Base-by-base conservation (phyloP, 2,888 invertebrate species). In the Brassicogethes aeneus region DNA sequence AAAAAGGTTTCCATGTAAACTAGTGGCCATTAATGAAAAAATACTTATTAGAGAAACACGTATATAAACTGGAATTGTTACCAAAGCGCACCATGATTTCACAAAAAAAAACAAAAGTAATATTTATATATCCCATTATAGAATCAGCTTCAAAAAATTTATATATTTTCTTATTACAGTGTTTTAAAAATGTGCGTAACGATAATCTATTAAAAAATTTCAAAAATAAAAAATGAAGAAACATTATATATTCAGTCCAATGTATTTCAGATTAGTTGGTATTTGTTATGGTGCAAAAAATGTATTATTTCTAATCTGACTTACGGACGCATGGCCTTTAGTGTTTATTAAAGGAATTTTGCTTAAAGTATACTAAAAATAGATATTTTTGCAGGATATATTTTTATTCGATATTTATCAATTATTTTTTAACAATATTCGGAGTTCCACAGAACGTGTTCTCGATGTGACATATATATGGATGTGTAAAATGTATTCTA, bases 121-220 rank as follows among this genome's bases (percentile, higher is more conserved):
- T 23, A 23, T 40, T 51, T 41, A 42, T 47, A 37, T 56, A 55
- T 51, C 55, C 57, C 23, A 23, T 7, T 7, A 23, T 23, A 54
- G 54, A 53, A 59, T 52, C 52, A 44, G 54, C 58, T 60, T 53
- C 54, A 51, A 55, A 60, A 54, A 59, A 58, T 55, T 53, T 34
- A 55, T 58, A 53, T 59, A 76, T 76, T 76, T 76, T 77, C 76
- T 70, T 77, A 76, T 74, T 73, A 73, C 72, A 71, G 73, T 73
- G 73, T 74, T 75, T 75, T 75, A 74, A 51, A 52, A 23, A 62
- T 56, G 74, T 75, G 71, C 73, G 76, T 70, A 70, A 75, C 71
- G 76, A 70, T 69, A 69, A 70, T 69, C 69, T 66, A 56, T 54
- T 48, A 50, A 56, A 55, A 55, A 55, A 46, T 52, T 49, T 40